phyloP scores from a whole-genome alignment of 2,797 vertebrate species.

The Tragelaphus eurycerus region DNA sequence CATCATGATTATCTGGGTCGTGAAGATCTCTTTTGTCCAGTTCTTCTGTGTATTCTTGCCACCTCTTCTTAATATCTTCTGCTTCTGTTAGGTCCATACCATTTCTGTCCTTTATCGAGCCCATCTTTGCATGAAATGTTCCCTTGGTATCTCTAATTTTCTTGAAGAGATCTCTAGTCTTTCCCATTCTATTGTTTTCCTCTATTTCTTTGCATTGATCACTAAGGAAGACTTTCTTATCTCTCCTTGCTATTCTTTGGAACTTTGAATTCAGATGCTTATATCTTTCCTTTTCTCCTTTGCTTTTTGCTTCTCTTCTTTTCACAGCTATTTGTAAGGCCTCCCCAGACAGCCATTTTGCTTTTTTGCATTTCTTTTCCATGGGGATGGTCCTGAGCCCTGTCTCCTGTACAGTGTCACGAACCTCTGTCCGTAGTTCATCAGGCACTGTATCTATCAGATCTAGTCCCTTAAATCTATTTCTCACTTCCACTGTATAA shows the following conservation, averaged over 20 bases:
- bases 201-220: not conserved
- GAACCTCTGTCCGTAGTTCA: not conserved
- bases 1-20: not conserved
- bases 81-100: not conserved
- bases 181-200: not conserved
- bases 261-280: not conserved
- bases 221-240: not conserved
- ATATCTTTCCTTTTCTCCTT: not conserved
- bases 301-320: not conserved
- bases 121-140: not conserved
- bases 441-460: not conserved
- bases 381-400: not conserved
- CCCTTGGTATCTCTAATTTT: not conserved
- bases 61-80: not conserved
- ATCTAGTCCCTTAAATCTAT: not conserved
- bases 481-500: not conserved
- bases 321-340: not conserved
- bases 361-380: not conserved
- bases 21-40: not conserved
- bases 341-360: not conserved
- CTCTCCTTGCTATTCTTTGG: not conserved
- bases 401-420: not conserved
- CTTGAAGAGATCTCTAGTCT: not conserved
- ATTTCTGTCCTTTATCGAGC: not conserved
- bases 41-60: not conserved